These are phyloP conservation scores for Temnothorax longispinosus DNA, from an alignment of 1,140 invertebrate species.

Conservation along the genomic window DNA sequence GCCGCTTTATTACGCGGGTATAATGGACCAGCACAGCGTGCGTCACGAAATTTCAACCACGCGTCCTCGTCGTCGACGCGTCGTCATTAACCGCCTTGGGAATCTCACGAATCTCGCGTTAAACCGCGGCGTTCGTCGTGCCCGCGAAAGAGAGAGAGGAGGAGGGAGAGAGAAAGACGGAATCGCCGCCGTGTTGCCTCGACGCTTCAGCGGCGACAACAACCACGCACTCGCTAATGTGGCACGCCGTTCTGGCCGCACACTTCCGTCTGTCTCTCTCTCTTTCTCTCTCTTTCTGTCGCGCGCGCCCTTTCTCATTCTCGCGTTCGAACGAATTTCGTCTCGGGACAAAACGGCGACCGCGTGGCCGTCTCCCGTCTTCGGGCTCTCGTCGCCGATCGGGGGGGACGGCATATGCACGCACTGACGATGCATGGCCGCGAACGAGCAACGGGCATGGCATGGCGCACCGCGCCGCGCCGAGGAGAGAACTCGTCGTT, in stretches of 20 bases:
- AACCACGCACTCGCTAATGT: slow-evolving; percentile 66
- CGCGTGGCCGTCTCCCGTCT: slow-evolving; percentile 61
- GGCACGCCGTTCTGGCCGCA: slow-evolving; percentile 41
- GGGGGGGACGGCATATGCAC: slow-evolving; percentile 56
- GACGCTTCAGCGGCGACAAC: slow-evolving; percentile 56
- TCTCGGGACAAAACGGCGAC: slow-evolving; percentile 37
- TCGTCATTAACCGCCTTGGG: background rate
- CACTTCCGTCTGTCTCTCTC: slow-evolving; percentile 15
- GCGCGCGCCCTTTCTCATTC: background rate
- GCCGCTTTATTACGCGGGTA: slow-evolving; percentile 6
- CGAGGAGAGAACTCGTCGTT: slow-evolving; percentile 26
- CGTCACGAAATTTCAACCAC: background rate
- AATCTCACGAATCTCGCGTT: background rate
- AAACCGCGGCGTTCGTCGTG: background rate
- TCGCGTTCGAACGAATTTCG: slow-evolving; percentile 1
- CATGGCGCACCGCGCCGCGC: slow-evolving; percentile 73
- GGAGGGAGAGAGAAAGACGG: background rate
- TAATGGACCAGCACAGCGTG: too few relatives aligned
- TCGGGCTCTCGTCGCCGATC: slow-evolving; percentile 36
- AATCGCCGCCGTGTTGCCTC: slow-evolving; percentile 59
- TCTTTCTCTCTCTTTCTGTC: slow-evolving; percentile 34
- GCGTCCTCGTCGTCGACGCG: background rate
- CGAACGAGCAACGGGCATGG: slow-evolving; percentile 70
- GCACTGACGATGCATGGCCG: slow-evolving; percentile 47
- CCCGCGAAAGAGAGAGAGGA: background rate